phyloP scores from a whole-genome alignment of 2,888 invertebrate species.

The Cosmia trapezina region DNA sequence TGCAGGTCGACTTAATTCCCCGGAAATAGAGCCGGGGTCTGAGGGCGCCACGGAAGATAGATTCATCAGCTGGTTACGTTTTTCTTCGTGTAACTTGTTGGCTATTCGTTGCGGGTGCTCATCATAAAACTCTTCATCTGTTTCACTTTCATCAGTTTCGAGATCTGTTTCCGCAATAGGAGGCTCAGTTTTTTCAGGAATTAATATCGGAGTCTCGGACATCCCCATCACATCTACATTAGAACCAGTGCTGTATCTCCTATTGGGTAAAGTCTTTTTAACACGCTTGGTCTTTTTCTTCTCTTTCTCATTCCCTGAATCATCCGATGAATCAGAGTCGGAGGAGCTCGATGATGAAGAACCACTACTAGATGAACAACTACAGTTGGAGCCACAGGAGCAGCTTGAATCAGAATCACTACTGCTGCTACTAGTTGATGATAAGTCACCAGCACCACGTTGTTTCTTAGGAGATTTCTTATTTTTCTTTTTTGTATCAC shows the following conservation, averaged over 20 bases:
- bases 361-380: conserved; percentile 93
- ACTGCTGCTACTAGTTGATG: conserved; percentile 94
- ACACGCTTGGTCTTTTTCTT: conserved; percentile 79
- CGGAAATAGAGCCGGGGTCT: conserved; percentile 90
- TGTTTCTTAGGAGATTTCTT: conserved; percentile 88
- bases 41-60: conserved; percentile 92
- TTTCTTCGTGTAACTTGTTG: conserved; percentile 93
- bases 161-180: conserved; percentile 95
- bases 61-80: conserved; percentile 92
- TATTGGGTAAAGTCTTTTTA: conserved; percentile 80
- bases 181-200: conserved; percentile 90
- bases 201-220: conserved; percentile 85
- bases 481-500: conserved; percentile 84
- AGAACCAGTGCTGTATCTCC: conserved; percentile 87
- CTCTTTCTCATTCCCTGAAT: conserved; percentile 84
- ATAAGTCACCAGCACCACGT: conserved; percentile 86
- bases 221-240: conserved; percentile 89
- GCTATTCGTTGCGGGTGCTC: conserved; percentile 94
- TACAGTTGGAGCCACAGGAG: conserved; percentile 95
- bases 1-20: conserved; percentile 91
- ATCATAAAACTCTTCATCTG: conserved; percentile 97
- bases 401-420: conserved; percentile 94
- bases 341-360: conserved; percentile 92
- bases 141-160: conserved; percentile 95
- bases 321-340: conserved; percentile 87